A percentile compares a stretch with the other conserved stretches of the same genome.
phyloP scores from a whole-genome alignment of 2,113 vertebrate species.

The Phaethon lepturus region DNA sequence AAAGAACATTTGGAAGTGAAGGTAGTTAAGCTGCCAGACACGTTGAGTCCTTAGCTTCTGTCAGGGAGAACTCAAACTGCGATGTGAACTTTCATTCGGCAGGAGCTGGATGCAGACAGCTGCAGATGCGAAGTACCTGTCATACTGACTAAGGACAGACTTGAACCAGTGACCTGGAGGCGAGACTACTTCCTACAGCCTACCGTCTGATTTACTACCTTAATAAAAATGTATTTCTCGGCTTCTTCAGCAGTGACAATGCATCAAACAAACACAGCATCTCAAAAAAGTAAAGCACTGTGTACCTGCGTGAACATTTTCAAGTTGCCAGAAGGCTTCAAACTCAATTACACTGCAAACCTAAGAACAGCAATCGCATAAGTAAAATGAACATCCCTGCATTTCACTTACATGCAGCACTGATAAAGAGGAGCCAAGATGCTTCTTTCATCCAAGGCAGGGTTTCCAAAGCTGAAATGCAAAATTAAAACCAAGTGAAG shows the following conservation, averaged over 20 bases:
- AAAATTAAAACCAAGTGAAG: conserved; percentile 44
- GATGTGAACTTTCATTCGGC: neutral
- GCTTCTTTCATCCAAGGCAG: conserved; percentile 94
- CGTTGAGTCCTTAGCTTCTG: neutral
- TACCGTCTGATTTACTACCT: neutral
- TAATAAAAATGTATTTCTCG: neutral
- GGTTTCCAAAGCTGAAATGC: conserved; percentile 92
- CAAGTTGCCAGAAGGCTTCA: neutral
- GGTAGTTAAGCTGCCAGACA: neutral
- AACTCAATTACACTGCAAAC: neutral
- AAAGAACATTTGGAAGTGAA: neutral
- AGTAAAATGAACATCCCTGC: neutral
- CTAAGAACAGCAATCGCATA: neutral
- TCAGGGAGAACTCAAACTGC: neutral
- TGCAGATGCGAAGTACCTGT: neutral
- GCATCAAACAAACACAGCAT: neutral
- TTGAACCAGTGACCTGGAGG: conserved; percentile 4
- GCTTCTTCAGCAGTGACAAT: neutral
- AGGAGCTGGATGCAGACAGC: neutral
- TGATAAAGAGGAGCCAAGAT: conserved; percentile 98
- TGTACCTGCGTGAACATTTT: neutral
- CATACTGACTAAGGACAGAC: neutral
- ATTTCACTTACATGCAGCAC: conserved; percentile 95
- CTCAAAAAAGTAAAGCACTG: neutral
- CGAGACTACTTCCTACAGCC: neutral